phyloP scores from a whole-genome alignment of 2,797 vertebrate species.

The Spea hammondii region DNA sequence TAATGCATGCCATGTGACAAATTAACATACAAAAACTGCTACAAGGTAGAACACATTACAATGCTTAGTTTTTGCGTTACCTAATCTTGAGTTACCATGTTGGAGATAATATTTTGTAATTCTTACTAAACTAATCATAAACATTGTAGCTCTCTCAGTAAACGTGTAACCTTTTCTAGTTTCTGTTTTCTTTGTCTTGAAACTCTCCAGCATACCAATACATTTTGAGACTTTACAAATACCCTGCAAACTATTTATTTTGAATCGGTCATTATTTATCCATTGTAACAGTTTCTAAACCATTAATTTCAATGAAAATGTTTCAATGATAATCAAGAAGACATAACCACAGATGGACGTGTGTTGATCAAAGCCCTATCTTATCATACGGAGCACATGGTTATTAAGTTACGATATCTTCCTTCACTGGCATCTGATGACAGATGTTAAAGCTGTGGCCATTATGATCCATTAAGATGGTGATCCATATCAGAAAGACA shows the following conservation, averaged over 20 bases:
- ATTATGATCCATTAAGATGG: not conserved
- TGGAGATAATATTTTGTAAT: no score
- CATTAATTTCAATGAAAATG: not conserved
- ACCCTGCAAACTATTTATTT: not conserved
- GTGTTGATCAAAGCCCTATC: constrained; percentile 62
- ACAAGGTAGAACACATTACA: no score
- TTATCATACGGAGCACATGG: constrained; percentile 62
- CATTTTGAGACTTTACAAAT: not conserved
- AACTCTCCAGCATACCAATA: no score
- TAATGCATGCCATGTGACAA: no score
- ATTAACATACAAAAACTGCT: no score
- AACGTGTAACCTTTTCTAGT: no score
- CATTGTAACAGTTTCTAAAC: not conserved
- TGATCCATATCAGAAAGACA: constrained; percentile 49
- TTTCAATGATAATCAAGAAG: not conserved
- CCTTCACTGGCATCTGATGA: constrained; percentile 56
- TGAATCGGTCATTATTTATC: not conserved
- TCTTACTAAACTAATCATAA: no score
- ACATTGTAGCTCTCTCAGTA: no score
- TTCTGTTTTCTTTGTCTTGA: no score
- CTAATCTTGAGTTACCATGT: no score
- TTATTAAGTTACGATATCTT: constrained; percentile 64
- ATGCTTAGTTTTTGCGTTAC: no score
- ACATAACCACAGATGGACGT: constrained; percentile 27
- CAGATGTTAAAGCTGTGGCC: constrained; percentile 40